A percentile compares a stretch with the other conserved stretches of the same genome.
Evolutionary conservation across 2,113 vertebrate genomes (phyloP).

Genomic region (Sakesphorus luctuosus): DNA sequence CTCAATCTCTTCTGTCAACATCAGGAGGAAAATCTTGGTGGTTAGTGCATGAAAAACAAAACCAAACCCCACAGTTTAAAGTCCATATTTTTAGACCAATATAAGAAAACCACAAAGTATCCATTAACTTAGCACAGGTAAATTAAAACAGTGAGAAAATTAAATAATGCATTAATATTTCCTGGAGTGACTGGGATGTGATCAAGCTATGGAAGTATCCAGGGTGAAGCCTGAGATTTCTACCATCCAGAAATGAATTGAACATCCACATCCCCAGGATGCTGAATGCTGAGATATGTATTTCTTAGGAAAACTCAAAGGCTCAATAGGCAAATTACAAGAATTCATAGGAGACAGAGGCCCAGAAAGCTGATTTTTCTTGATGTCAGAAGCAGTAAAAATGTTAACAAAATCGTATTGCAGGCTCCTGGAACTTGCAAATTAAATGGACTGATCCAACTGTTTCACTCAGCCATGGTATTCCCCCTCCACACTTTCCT

Average conservation of each 20-base stretch:
- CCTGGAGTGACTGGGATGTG: neutral
- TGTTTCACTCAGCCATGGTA: neutral
- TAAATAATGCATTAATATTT: neutral
- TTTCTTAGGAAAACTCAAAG: neutral
- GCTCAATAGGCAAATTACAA: neutral
- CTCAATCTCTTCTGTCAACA: constrained; percentile 65
- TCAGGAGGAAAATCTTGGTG: neutral
- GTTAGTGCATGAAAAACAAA: neutral
- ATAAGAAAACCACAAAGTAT: neutral
- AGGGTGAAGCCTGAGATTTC: neutral
- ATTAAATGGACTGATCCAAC: neutral
- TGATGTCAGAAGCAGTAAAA: neutral
- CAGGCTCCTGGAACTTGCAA: neutral
- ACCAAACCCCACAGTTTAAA: neutral
- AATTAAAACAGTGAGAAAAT: neutral
- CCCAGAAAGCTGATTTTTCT: neutral
- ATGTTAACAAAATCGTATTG: neutral
- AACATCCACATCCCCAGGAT: neutral
- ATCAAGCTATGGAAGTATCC: neutral
- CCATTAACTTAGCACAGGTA: neutral
- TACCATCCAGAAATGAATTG: accelerated
- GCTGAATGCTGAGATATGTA: neutral
- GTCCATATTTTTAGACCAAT: neutral
- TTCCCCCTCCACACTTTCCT: neutral
- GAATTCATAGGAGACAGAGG: neutral